Conservation (phyloP, 2,888 invertebrate species). For the Lysandra coridon region DNA sequence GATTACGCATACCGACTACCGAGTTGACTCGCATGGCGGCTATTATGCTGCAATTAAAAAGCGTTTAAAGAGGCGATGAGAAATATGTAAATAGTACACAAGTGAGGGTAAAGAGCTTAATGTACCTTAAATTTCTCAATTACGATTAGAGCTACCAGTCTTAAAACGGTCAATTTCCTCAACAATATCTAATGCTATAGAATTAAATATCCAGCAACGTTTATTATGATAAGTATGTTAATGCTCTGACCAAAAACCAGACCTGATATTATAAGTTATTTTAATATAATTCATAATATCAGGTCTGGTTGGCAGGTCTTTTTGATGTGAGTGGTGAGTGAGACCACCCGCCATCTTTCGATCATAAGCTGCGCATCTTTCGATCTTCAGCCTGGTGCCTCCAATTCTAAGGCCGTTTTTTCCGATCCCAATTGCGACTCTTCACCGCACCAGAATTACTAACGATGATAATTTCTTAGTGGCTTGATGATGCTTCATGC, state of each 20-base stretch:
- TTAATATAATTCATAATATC: background rate
- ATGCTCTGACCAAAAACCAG: background rate
- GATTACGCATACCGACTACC: slow-evolving; percentile 6
- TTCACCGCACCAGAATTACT: no score
- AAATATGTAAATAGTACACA: slow-evolving; percentile 19
- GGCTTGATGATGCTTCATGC: no score
- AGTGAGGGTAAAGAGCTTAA: slow-evolving; percentile 2
- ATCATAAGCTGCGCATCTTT: background rate
- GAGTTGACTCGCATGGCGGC: background rate
- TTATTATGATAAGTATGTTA: no score
- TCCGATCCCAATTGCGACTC: background rate
- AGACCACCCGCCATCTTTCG: background rate
- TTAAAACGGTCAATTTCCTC: background rate
- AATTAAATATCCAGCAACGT: background rate
- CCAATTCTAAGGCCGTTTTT: background rate
- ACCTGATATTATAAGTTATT: background rate
- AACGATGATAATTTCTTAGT: no score
- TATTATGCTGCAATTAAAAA: slow-evolving; percentile 23
- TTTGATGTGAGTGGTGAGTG: background rate
- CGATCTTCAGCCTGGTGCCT: background rate
- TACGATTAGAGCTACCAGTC: background rate
- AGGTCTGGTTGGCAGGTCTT: background rate
- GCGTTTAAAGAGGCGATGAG: slow-evolving; percentile 7
- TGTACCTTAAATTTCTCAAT: background rate
- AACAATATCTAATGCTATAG: background rate